Evolutionary conservation across 2,888 invertebrate genomes (phyloP).

Genomic region (Trichopria drosophilae): DNA sequence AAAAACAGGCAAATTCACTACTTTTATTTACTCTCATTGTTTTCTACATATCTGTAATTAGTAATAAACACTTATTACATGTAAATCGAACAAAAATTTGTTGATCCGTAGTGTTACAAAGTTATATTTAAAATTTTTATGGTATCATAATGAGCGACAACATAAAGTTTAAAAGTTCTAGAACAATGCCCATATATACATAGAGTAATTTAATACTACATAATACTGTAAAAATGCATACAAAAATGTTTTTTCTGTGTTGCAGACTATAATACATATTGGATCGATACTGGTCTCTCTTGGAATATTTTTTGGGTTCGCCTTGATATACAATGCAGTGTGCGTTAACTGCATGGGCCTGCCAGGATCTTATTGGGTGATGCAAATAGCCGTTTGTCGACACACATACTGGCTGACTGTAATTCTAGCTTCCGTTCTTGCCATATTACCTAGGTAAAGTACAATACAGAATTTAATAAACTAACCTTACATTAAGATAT

Average conservation of each 20-base stretch:
- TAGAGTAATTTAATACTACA: too few relatives aligned
- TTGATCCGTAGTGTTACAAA: too few relatives aligned
- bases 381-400: slow-evolving; percentile 74
- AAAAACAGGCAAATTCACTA: too few relatives aligned
- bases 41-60: too few relatives aligned
- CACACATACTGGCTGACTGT: slow-evolving; percentile 82
- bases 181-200: too few relatives aligned
- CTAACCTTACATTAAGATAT: background rate
- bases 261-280: slow-evolving; percentile 83
- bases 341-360: slow-evolving; percentile 81
- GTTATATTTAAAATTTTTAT: too few relatives aligned
- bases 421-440: slow-evolving; percentile 73
- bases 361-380: slow-evolving; percentile 86
- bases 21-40: too few relatives aligned
- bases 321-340: slow-evolving; percentile 80
- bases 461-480: slow-evolving; percentile 14
- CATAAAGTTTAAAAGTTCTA: too few relatives aligned
- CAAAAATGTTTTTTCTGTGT: slow-evolving; percentile 40
- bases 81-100: too few relatives aligned
- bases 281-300: slow-evolving; percentile 78
- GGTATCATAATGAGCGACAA: too few relatives aligned
- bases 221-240: too few relatives aligned
- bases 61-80: too few relatives aligned
- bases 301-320: slow-evolving; percentile 79
- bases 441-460: slow-evolving; percentile 84